A percentile compares a stretch with the other conserved stretches of the same genome.
phyloP scores from a whole-genome alignment of 2,797 vertebrate species.

The Falco berigora region DNA sequence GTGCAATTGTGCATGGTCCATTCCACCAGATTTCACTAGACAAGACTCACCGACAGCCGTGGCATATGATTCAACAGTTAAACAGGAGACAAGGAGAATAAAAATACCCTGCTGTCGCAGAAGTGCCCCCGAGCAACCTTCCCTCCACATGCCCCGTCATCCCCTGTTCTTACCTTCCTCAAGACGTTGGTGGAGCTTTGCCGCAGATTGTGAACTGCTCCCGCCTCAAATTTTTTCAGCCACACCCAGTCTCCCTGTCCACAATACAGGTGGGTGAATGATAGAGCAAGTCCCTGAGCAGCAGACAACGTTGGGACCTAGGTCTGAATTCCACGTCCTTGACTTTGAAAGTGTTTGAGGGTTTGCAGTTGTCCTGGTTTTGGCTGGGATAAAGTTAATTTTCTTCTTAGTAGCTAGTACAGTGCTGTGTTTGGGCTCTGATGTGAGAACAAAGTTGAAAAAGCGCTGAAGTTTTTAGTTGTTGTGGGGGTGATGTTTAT shows the following conservation, averaged over 20 bases:
- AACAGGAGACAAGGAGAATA: neutral
- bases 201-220: conserved; percentile 75
- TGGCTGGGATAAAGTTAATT: no score
- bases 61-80: fast-evolving
- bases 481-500: no score
- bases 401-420: no score
- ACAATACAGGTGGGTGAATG: neutral
- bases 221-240: conserved; percentile 84
- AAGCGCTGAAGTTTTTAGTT: no score
- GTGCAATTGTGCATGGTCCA: fast-evolving
- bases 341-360: neutral
- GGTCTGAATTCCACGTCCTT: neutral
- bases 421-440: no score
- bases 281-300: neutral
- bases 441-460: no score
- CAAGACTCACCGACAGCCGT: neutral
- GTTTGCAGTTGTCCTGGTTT: neutral
- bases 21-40: neutral
- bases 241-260: conserved; percentile 89
- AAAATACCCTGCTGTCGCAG: neutral
- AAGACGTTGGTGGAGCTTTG: conserved; percentile 81
- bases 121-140: neutral
- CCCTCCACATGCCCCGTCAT: neutral
- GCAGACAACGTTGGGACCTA: neutral
- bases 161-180: conserved; percentile 77